Base-by-base conservation (phyloP, 2,888 invertebrate genomes). In the Rotaria socialis region DNA sequence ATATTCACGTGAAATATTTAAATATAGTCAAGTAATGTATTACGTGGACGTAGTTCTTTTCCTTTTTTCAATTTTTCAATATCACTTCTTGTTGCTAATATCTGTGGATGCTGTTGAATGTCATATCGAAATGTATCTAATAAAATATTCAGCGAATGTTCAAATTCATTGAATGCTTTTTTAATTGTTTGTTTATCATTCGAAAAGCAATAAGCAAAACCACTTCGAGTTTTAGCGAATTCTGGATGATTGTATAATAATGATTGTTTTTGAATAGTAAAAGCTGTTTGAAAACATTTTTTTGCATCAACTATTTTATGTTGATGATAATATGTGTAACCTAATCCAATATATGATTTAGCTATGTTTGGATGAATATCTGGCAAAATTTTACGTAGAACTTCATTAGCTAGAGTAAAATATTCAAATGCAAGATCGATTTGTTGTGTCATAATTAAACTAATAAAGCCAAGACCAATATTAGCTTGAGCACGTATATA, bases 21-120 rank as follows among this genome's bases (percentile, higher is more conserved):
- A 11, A 80, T 80, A 80, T 80, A 80, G 47, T 80, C 80, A n/a
- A 80, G 47, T 80, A 80, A 80, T 7, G 11, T 24, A 43, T 47
- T 47, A 24, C 80, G 80, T 14, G 47, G 0, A 24, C 6, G 47
- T 80, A 80, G n/a, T 11, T 24, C 3, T 47, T 80, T 80, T 47
- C 47, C 43, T 47, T 80, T 80, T 47, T 19, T 47, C 8, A 80
- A 80, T 43, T 47, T 43, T 43, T 80, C 47, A 11, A 80, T 80
- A n/a, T 80, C 47, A 43, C 5, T 43, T 7, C 2, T 80, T 2
- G 80, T 47, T 80, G 80, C 80, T 47, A 80, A 19, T 43, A 80
- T 80, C 47, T 80, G 35, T 47, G 47, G 47, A 80, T 80, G 80
- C 11, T 47, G 3, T 8, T 47, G 27, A 7, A 14, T 6, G 2